Evolutionary conservation across 30 jellyfish, hydroid and myxozoan genomes (phyloP).

Genomic region (Hydra vulgaris): DNA sequence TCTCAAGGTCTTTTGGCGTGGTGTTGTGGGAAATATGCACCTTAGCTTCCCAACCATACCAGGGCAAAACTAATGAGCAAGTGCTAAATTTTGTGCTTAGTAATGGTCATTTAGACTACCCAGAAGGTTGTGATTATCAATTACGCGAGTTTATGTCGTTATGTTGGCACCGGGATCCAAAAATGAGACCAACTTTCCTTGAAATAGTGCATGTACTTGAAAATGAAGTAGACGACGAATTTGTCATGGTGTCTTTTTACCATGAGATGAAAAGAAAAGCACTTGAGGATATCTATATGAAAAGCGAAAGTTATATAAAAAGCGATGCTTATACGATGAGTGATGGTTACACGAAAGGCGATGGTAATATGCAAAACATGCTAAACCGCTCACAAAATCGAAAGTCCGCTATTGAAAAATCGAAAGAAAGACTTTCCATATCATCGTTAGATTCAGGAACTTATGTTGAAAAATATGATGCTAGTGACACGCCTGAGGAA

Average conservation of each 20-base stretch:
- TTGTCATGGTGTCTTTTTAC: conserved; percentile 54
- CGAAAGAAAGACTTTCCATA: background rate
- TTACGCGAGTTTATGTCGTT: conserved; percentile 62
- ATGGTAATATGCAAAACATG: background rate
- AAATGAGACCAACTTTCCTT: conserved; percentile 71
- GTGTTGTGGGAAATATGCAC: conserved; percentile 93
- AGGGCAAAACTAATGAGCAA: conserved; percentile 85
- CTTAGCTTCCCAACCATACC: conserved; percentile 92
- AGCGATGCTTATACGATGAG: conserved; percentile 5
- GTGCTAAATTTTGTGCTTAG: conserved; percentile 70
- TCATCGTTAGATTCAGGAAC: conserved; percentile 65
- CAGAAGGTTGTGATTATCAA: conserved; percentile 70
- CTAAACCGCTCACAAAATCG: background rate
- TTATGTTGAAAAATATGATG: conserved; percentile 46
- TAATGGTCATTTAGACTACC: conserved; percentile 74
- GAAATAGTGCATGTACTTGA: conserved; percentile 75
- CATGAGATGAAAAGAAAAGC: conserved; percentile 81
- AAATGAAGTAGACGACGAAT: conserved; percentile 62
- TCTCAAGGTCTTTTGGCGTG: conserved; percentile 97
- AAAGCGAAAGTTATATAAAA: background rate
- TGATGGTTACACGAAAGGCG: background rate
- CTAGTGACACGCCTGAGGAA: conserved; percentile 31
- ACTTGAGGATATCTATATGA: conserved; percentile 36
- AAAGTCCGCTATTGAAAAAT: background rate
- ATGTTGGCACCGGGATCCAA: conserved; percentile 85